phyloP scores from a whole-genome alignment of 2,113 vertebrate species.

The Dunckerocampus dactyliophorus region DNA sequence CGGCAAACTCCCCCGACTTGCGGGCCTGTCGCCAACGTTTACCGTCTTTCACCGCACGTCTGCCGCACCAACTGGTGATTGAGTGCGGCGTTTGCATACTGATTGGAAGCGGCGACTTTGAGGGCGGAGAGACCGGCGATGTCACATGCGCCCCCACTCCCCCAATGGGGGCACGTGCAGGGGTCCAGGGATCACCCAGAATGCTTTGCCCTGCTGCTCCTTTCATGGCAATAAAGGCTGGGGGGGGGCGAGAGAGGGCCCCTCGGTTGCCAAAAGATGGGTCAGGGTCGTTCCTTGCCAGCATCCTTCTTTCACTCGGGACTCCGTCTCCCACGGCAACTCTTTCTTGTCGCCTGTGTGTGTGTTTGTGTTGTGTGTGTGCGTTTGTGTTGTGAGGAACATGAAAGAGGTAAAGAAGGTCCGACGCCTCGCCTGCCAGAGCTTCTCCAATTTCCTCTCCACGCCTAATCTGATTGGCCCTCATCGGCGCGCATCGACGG shows the following conservation, averaged over 20 bases:
- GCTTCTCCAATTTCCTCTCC: constrained; percentile 66
- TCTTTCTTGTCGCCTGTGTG: constrained; percentile 56
- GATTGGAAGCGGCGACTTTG: constrained; percentile 14
- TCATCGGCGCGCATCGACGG: constrained; percentile 49
- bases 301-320: constrained; percentile 72
- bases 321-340: constrained; percentile 73
- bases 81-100: constrained; percentile 42
- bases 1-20: constrained; percentile 38
- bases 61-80: too few species aligned
- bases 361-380: constrained; percentile 32
- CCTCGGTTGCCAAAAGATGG: constrained; percentile 65
- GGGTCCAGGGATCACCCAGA: constrained; percentile 74
- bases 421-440: constrained; percentile 16
- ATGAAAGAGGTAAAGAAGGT: constrained; percentile 65
- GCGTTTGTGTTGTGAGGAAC: constrained; percentile 47
- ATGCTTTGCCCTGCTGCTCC: constrained; percentile 67
- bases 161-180: constrained; percentile 69
- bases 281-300: constrained; percentile 68
- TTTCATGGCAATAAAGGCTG: constrained; percentile 62
- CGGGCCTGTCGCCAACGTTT: constrained; percentile 33
- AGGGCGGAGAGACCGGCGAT: constrained; percentile 32
- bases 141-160: constrained; percentile 32
- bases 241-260: constrained; percentile 53
- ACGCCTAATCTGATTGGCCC: constrained; percentile 71
- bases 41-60: constrained; percentile 32